Evolutionary conservation across 1,140 invertebrate genomes (phyloP), one percentile per base, ranked within the genome.

Genomic region (Trypoxylus dichotomus): DNA sequence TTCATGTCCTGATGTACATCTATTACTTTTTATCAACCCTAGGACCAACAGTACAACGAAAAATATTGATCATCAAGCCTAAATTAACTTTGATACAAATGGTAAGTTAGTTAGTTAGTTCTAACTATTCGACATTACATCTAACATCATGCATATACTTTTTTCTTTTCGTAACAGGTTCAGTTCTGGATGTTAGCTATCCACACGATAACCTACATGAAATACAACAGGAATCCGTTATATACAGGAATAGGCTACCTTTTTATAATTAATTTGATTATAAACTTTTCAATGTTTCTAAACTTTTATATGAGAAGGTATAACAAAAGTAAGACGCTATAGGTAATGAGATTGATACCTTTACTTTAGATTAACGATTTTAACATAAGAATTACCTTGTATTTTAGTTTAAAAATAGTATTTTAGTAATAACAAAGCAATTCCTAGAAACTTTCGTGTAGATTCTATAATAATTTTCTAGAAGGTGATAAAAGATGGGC

Each of bases 261-360:
- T 10, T 89, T 91, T 85, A 86, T 93, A 78, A 86, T 89, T 21
- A 91, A 93, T 83, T 87, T 93, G 1, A 47, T 88, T 54, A 83
- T 92, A 71, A 89, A 93, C 75, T 92, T 92, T 80, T 91, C 92
- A 83, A 89, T 93, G 85, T 94, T 94, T 83, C 91, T 90, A 78
- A 88, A 92, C 74, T 94, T 93, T 85, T 94, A 91, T 81, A 87
- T 85, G 72, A 89, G 87, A 72, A 85, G 88, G 10, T 92, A 92
- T 80, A 80, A 75, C 84, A 81, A 86, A 87, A 80, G 77, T 63
- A 24, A 78, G 58, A 79, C n/a, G 0, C 24, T 63, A 19, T 63
- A 77, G 74, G 47, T 2, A 2, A n/a, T n/a, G 32, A 5, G 1
- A 37, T 37, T 7, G 10, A 37, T 37, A 37, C 32, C 10, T 37